A percentile compares a stretch with the other conserved stretches of the same genome.
These are phyloP conservation scores for Melanocharis versteri DNA, from an alignment of 2,113 vertebrate species.

Conservation along the genomic window DNA sequence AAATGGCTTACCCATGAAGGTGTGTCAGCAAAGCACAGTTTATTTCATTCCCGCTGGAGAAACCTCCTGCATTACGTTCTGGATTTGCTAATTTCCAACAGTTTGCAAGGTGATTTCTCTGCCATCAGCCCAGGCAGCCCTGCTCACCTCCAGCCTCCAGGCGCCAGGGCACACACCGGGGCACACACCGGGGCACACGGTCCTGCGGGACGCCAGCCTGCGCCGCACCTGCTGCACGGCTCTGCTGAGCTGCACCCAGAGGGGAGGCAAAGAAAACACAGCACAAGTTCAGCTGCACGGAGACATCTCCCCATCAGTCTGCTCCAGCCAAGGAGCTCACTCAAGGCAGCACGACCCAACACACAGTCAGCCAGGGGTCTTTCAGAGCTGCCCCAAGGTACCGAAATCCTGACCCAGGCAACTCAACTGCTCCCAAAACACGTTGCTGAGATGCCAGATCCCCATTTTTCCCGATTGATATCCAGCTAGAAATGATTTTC, in stretches of 20 bases:
- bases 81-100: neutral
- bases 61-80: neutral
- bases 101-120: neutral
- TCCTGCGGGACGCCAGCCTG: conserved; percentile 79
- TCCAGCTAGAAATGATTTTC: neutral
- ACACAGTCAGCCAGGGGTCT: too few species aligned
- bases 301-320: neutral
- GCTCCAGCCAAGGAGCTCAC: neutral
- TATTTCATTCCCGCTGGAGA: neutral
- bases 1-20: fast-evolving
- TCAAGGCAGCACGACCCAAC: fast-evolving
- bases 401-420: neutral
- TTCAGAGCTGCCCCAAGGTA: neutral
- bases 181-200: neutral
- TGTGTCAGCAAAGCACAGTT: neutral
- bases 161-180: conserved; percentile 39
- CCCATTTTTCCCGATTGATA: too few species aligned
- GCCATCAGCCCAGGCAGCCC: neutral
- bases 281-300: neutral
- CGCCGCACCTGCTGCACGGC: conserved; percentile 77
- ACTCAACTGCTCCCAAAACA: neutral
- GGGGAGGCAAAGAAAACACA: neutral
- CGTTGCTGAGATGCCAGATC: neutral
- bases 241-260: conserved; percentile 71
- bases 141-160: conserved; percentile 74